These are phyloP conservation scores for Chymomyza caudatula DNA, from an alignment of 2,888 invertebrate species.

Conservation along the genomic window DNA sequence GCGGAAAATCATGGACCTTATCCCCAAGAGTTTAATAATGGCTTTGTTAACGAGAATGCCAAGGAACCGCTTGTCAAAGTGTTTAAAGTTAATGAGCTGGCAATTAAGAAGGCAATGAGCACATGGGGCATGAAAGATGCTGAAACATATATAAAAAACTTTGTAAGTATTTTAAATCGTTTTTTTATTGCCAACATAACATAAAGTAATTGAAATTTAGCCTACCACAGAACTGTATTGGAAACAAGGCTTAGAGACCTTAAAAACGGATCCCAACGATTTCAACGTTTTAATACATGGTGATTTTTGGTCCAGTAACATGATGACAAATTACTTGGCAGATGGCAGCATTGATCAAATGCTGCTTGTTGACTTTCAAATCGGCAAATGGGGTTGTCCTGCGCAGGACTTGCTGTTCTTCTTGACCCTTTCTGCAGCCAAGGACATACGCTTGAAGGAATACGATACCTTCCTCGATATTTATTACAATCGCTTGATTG, in stretches of 20 bases:
- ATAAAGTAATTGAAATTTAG: slow-evolving; percentile 27
- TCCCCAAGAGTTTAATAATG: slow-evolving; percentile 46
- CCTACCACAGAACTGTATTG: slow-evolving; percentile 60
- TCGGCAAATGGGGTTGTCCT: slow-evolving; percentile 73
- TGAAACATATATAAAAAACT: slow-evolving; percentile 55
- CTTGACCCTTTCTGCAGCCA: slow-evolving; percentile 59
- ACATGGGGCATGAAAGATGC: slow-evolving; percentile 57
- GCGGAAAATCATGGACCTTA: slow-evolving; percentile 61
- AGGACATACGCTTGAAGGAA: slow-evolving; percentile 59
- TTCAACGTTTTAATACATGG: slow-evolving; percentile 73
- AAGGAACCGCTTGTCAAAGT: slow-evolving; percentile 7
- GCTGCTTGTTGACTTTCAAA: slow-evolving; percentile 71
- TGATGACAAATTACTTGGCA: slow-evolving; percentile 67
- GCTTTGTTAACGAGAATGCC: slow-evolving; percentile 34
- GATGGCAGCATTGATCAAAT: slow-evolving; percentile 53
- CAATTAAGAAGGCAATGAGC: slow-evolving; percentile 52
- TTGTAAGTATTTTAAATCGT: slow-evolving; percentile 37
- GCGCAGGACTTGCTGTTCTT: slow-evolving; percentile 70
- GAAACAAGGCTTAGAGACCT: slow-evolving; percentile 28
- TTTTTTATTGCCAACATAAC: no score
- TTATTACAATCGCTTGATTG: slow-evolving; percentile 67
- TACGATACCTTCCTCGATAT: slow-evolving; percentile 72
- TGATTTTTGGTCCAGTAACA: slow-evolving; percentile 74
- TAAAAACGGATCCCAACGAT: slow-evolving; percentile 35
- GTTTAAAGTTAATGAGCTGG: slow-evolving; percentile 13